A percentile compares a stretch with the other conserved stretches of the same genome.
phyloP scores from a whole-genome alignment of 1,140 invertebrate genomes.

The Drosophila orena region DNA sequence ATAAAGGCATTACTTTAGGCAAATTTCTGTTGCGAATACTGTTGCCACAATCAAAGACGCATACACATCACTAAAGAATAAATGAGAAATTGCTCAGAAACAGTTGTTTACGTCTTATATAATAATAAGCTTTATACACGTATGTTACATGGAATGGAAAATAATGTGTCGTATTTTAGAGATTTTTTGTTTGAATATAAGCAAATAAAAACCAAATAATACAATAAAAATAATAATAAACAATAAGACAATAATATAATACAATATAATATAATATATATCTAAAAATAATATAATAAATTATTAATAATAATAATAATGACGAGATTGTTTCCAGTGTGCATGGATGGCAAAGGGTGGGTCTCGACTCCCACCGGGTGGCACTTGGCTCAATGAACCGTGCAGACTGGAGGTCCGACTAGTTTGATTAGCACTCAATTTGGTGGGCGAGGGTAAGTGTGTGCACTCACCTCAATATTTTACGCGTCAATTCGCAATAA shows the following conservation, averaged over 20 bases:
- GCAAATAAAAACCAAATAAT: too few species aligned
- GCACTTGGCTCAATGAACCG: slow-evolving; percentile 69
- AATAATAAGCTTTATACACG: not conserved
- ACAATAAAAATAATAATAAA: too few species aligned
- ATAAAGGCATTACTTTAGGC: too few species aligned
- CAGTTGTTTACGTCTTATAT: not conserved
- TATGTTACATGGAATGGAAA: too few species aligned
- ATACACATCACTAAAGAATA: not conserved
- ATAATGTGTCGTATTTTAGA: too few species aligned
- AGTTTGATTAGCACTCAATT: slow-evolving; percentile 62
- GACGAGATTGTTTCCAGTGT: not conserved
- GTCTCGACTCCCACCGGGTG: slow-evolving; percentile 42
- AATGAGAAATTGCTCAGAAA: too few species aligned
- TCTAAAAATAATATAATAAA: too few species aligned
- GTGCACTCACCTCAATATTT: slow-evolving; percentile 71
- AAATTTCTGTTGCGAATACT: not conserved
- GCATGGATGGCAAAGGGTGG: not conserved
- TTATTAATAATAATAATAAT: too few species aligned
- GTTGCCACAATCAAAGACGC: not conserved
- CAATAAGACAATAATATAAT: too few species aligned
- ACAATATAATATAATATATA: too few species aligned
- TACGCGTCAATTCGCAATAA: slow-evolving; percentile 65
- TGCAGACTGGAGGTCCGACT: slow-evolving; percentile 58
- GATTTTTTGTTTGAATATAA: too few species aligned
- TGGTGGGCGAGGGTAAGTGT: slow-evolving; percentile 41